Evolutionary conservation across 2,888 invertebrate species (phyloP), one percentile per base, ranked within the genome.

Genomic region (Spodoptera exigua): DNA sequence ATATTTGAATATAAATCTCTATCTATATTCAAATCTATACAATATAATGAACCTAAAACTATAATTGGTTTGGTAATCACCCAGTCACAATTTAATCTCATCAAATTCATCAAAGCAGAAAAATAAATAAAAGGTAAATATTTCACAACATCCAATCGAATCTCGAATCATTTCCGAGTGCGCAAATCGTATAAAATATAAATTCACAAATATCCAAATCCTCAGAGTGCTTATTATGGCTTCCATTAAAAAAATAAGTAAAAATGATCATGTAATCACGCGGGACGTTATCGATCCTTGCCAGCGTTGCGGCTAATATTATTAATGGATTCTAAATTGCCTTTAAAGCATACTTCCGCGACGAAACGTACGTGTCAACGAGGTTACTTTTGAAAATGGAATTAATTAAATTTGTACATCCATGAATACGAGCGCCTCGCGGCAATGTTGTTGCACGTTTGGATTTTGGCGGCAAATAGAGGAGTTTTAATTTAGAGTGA

Each of bases 301-400:
- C 36, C 56, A 63, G 40, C 36, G 56, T 65, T 76, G 75, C 69
- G 80, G 80, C 60, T 79, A 84, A 83, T 83, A 82, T 87, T 91
- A 90, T 90, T 88, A 88, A 91, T 90, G 89, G 88, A 84, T 88
- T 87, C 87, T 83, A 88, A 89, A 90, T 89, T 90, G 88, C 89
- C 86, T 82, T 85, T 84, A 86, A 85, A 85, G 83, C 82, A 82
- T 79, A 86, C 86, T 88, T 89, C 85, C 87, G 82, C 74, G 63
- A 63, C 72, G 75, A 67, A 61, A 69, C 74, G 71, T 74, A 82
- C 77, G 75, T 81, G 84, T 84, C 82, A 82, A 82, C 78, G 76
- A 67, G 71, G 80, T 82, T 80, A 84, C 84, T 84, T 79, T 82
- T 71, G 72, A 73, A 81, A 85, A 83, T 87, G 81, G 83, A 82